These are phyloP conservation scores for Piscicola geometra DNA, from an alignment of 2,888 invertebrate genomes.

Conservation along the genomic window DNA sequence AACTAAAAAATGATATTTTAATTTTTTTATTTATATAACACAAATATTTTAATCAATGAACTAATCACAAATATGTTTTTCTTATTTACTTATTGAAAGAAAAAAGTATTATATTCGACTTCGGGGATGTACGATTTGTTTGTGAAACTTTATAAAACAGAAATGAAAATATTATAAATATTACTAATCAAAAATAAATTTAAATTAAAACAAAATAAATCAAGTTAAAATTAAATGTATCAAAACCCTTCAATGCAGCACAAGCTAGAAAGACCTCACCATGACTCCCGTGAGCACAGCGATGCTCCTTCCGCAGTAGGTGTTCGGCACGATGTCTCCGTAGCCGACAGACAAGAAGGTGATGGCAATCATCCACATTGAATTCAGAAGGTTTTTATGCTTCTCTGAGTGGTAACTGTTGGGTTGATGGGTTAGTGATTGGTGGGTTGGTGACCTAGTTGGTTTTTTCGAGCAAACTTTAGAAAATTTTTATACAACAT, in stretches of 20 bases:
- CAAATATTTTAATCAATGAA: no score
- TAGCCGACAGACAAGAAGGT: constrained; percentile 99
- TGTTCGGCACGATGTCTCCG: constrained; percentile 97
- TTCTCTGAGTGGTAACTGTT: constrained; percentile 93
- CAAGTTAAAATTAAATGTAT: no score
- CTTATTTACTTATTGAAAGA: no score
- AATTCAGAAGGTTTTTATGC: constrained; percentile 91
- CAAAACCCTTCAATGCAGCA: not conserved
- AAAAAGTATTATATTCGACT: no score
- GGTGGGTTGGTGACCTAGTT: not conserved
- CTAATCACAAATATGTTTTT: no score
- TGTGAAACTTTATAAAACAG: no score
- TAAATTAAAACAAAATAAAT: no score
- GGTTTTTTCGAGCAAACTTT: not conserved
- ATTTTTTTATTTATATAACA: no score
- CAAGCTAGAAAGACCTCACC: constrained; percentile 64
- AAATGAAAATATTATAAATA: no score
- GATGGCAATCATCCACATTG: constrained; percentile 99
- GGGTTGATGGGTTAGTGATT: not conserved
- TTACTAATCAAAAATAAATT: no score
- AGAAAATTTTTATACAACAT: not conserved
- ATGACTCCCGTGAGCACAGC: constrained; percentile 98
- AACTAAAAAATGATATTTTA: no score
- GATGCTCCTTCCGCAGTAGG: constrained; percentile 98
- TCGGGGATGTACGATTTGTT: no score